phyloP scores from a whole-genome alignment of 1,140 invertebrate genomes.

The Zaprionus tsacasi region DNA sequence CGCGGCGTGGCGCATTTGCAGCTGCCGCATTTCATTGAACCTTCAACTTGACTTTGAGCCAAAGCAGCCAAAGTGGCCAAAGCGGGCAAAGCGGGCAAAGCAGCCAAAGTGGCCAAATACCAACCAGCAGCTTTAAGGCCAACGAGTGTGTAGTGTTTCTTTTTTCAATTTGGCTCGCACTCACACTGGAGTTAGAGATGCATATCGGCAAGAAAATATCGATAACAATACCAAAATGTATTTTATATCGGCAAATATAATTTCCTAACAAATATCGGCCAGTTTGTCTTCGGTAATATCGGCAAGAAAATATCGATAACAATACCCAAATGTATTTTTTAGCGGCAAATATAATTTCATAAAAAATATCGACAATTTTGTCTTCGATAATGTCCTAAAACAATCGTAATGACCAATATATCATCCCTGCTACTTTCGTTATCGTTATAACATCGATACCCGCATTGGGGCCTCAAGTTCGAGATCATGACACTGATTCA shows the following conservation, averaged over 20 bases:
- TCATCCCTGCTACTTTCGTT: background rate
- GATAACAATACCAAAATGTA: background rate
- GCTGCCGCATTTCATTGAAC: conserved; percentile 79
- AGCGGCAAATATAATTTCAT: too few relatives aligned
- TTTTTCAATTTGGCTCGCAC: conserved; percentile 5
- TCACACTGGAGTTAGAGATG: background rate
- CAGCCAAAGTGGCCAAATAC: background rate
- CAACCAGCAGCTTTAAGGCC: conserved; percentile 12
- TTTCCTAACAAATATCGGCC: too few relatives aligned
- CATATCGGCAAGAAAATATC: background rate
- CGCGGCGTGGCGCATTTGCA: conserved; percentile 55
- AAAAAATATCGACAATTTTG: too few relatives aligned
- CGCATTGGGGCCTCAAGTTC: conserved; percentile 56
- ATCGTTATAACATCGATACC: background rate
- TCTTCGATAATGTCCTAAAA: too few relatives aligned
- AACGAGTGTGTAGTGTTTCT: background rate
- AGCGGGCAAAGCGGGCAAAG: background rate
- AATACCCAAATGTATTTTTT: too few relatives aligned
- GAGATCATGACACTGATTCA: conserved; percentile 77
- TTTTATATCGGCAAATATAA: background rate
- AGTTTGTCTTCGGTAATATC: too few relatives aligned
- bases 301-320: too few relatives aligned
- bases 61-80: conserved; percentile 7
- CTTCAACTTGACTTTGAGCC: conserved; percentile 78
- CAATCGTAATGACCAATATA: too few relatives aligned